Evolutionary conservation across 2,113 vertebrate genomes (phyloP), one percentile per base, ranked within the genome.

Genomic region (Calidris pygmaea): DNA sequence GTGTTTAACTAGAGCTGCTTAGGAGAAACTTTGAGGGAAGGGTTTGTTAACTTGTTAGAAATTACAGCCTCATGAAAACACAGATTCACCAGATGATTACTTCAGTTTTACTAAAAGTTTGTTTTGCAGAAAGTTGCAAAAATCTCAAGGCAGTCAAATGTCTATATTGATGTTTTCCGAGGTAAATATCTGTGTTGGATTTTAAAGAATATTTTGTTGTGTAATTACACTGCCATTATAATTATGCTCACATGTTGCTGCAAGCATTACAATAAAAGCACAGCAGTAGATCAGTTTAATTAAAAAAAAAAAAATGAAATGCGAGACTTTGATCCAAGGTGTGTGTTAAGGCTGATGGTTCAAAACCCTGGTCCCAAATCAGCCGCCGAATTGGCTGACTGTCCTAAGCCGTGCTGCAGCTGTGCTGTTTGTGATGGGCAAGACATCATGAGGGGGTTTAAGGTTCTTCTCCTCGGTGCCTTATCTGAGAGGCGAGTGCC

Each of bases 331-430:
- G 19, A 37, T 78, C 17, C 37, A 48, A 59, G 47, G n/a, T 32
- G 13, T 15, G 7, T 56, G 26, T 52, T 71, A 29, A 66, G 27
- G 35, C 9, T 58, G 30, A 39, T 63, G 29, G 13, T 39, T 86
- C 48, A 79, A 76, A 91, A 53, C 22, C 6, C 21, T 27, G 14
- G 14, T 66, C 55, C 30, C 35, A 83, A 4, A 65, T 72, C 43
- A 84, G 59, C 45, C 58, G 59, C 15, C 6, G 1, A 9, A 29
- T 14, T 4, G 1, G 12, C 43, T 4, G 3, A 7, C 34, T 29
- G 24, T 66, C 78, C 30, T 63, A 55, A 50, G 26, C 30, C 0
- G 0, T 62, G 22, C 23, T 8, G 4, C 27, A 43, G 41, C 60
- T 48, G 27, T 39, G 21, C 32, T 71, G n/a, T 8, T 3, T 47